phyloP scores from a whole-genome alignment of 2,888 invertebrate genomes.

The Hoplodrina ambigua region DNA sequence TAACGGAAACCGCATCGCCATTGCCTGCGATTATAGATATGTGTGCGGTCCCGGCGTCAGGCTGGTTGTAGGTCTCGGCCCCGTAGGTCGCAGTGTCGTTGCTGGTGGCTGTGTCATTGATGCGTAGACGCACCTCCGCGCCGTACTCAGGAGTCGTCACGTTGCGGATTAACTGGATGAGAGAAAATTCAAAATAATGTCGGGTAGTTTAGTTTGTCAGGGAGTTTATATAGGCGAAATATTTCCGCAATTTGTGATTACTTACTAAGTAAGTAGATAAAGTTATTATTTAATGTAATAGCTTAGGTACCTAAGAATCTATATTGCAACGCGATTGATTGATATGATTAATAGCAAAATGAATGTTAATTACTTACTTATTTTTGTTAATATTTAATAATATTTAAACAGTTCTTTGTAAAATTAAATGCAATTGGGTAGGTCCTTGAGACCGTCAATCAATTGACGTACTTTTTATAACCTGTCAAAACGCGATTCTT shows the following conservation, averaged over 20 bases:
- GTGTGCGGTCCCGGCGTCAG: constrained; percentile 96
- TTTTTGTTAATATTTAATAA: background rate
- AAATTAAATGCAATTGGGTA: too few relatives aligned
- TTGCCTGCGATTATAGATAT: constrained; percentile 95
- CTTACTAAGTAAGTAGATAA: background rate
- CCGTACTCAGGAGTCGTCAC: constrained; percentile 92
- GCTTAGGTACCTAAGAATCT: too few relatives aligned
- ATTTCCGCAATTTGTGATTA: constrained; percentile 24
- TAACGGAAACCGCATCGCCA: constrained; percentile 98
- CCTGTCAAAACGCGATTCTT: too few relatives aligned
- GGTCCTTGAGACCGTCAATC: too few relatives aligned
- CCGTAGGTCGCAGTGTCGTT: constrained; percentile 92
- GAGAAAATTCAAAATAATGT: background rate
- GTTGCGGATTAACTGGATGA: constrained; percentile 89
- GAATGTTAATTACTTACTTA: background rate
- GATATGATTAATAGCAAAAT: background rate
- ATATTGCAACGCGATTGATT: constrained; percentile 7
- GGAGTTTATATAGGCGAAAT: too few relatives aligned
- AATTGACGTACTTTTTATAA: too few relatives aligned
- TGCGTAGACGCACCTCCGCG: constrained; percentile 88
- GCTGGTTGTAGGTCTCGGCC: constrained; percentile 89
- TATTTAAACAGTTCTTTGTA: too few relatives aligned
- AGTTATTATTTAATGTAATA: too few relatives aligned
- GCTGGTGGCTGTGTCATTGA: constrained; percentile 92
- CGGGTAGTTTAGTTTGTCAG: too few relatives aligned